phyloP scores from a whole-genome alignment of 2,888 invertebrate species.

The Tachina fera region DNA sequence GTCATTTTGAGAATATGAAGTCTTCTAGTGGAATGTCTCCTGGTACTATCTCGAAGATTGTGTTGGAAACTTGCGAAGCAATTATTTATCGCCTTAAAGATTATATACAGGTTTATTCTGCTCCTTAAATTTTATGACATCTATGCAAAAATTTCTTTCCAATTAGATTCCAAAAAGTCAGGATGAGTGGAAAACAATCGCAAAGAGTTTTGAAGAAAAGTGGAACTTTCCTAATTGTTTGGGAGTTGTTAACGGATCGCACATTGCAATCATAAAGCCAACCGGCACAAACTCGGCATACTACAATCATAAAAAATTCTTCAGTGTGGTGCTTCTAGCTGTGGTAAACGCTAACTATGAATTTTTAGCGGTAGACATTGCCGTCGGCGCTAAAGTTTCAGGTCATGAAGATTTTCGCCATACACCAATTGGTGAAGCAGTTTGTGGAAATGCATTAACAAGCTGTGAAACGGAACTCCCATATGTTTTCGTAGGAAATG shows the following conservation, averaged over 20 bases:
- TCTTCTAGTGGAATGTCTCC: slow-evolving; percentile 9
- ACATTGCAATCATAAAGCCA: slow-evolving; percentile 31
- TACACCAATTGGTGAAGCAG: neutral
- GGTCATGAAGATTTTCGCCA: slow-evolving; percentile 17
- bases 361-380: slow-evolving; percentile 28
- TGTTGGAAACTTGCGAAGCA: slow-evolving; percentile 36
- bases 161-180: slow-evolving; percentile 12
- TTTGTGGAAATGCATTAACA: neutral
- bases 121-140: neutral
- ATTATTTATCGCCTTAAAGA: slow-evolving; percentile 26
- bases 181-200: slow-evolving; percentile 4
- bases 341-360: slow-evolving; percentile 39
- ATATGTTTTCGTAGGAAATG: slow-evolving; percentile 61
- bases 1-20: slow-evolving; percentile 25
- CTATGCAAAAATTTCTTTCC: neutral
- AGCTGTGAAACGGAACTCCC: neutral
- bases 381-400: neutral
- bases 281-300: neutral
- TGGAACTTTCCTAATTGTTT: slow-evolving; percentile 36
- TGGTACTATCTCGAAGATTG: slow-evolving; percentile 18
- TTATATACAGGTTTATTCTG: slow-evolving; percentile 9
- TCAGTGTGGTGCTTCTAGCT: slow-evolving; percentile 32
- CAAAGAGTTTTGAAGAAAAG: slow-evolving; percentile 15
- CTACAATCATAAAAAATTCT: slow-evolving; percentile 36
- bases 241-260: slow-evolving; percentile 33